phyloP scores from a whole-genome alignment of 2,888 invertebrate species.

The Spilosoma lubricipeda region DNA sequence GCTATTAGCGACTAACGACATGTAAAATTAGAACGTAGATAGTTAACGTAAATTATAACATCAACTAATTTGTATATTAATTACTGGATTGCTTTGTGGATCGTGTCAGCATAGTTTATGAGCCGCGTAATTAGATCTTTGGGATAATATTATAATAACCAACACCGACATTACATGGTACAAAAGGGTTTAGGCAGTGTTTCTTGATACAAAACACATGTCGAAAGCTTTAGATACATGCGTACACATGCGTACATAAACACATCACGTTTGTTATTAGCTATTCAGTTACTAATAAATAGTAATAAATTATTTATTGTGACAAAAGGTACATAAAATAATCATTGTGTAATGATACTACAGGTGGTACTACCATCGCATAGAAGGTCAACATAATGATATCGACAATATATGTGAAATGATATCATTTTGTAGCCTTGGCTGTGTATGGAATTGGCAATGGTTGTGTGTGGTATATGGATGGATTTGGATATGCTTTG shows the following conservation, averaged over 20 bases:
- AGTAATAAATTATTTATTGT: too few relatives aligned
- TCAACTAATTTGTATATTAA: slow-evolving; percentile 12
- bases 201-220: not conserved
- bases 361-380: too few relatives aligned
- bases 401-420: too few relatives aligned
- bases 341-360: too few relatives aligned
- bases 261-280: not conserved
- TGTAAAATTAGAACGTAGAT: slow-evolving; percentile 11
- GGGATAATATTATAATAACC: not conserved
- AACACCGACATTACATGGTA: not conserved
- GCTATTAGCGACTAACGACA: slow-evolving; percentile 1
- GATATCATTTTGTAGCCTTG: too few relatives aligned
- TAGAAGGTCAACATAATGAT: too few relatives aligned
- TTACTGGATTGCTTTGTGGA: slow-evolving; percentile 1
- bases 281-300: too few relatives aligned
- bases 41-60: slow-evolving; percentile 7
- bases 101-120: slow-evolving; percentile 2
- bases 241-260: not conserved
- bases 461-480: too few relatives aligned
- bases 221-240: not conserved
- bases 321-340: too few relatives aligned
- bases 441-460: too few relatives aligned
- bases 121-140: not conserved
- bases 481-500: too few relatives aligned
- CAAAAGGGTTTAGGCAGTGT: not conserved